Evolutionary conservation across 2,888 invertebrate genomes (phyloP).

Genomic region (Papilio demoleus): DNA sequence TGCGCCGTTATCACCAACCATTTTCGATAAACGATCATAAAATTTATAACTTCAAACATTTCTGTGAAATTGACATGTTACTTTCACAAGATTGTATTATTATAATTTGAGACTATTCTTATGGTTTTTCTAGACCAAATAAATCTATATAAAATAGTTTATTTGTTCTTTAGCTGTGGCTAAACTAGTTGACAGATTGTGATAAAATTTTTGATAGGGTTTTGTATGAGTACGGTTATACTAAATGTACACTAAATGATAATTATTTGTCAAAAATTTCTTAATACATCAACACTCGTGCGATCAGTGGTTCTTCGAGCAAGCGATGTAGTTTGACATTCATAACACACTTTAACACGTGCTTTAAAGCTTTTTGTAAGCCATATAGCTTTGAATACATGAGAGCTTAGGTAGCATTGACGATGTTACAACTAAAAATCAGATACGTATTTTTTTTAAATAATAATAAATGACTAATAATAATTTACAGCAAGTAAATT

Average conservation of each 20-base stretch:
- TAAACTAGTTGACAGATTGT: too few relatives aligned
- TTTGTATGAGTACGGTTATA: too few relatives aligned
- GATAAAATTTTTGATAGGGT: too few relatives aligned
- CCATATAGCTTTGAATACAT: conserved; percentile 16
- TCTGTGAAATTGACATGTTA: conserved; percentile 27
- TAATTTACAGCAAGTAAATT: background rate
- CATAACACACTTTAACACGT: conserved; percentile 25
- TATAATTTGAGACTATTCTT: background rate
- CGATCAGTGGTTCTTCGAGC: conserved; percentile 2
- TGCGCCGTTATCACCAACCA: conserved; percentile 22
- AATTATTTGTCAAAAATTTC: conserved; percentile 5
- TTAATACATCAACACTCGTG: conserved; percentile 15
- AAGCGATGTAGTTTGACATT: conserved; percentile 27
- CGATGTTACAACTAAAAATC: background rate
- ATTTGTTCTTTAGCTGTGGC: background rate
- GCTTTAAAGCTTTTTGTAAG: conserved; percentile 23
- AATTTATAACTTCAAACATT: conserved; percentile 36
- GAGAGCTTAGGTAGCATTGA: conserved; percentile 4
- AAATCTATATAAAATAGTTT: background rate
- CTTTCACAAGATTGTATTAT: background rate
- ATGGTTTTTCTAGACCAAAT: background rate
- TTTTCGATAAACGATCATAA: conserved; percentile 27
- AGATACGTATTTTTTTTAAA: too few relatives aligned
- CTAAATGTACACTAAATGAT: background rate
- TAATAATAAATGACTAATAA: background rate